Percentiles rank a stretch among this genome's conserved stretches.
Evolutionary conservation across 2,797 vertebrate genomes (phyloP).

Genomic region (Dipus sagitta): DNA sequence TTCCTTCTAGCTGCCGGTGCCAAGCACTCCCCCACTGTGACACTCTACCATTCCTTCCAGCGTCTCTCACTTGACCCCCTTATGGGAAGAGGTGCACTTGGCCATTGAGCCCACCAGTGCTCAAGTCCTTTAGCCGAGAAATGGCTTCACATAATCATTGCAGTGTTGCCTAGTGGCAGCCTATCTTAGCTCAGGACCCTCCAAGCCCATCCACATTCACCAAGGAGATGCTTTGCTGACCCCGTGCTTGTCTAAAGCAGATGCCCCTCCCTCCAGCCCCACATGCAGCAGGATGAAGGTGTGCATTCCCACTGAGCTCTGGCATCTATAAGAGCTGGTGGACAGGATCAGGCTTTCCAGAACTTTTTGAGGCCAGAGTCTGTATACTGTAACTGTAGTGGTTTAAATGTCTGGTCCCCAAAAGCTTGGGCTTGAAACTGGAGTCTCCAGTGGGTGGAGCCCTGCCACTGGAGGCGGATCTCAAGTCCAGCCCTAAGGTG

Average conservation of each 20-base stretch:
- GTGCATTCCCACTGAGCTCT: neutral
- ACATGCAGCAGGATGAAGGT: neutral
- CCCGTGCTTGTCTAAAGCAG: neutral
- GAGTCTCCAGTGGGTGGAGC: no score
- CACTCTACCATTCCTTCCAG: neutral
- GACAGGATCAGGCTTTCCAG: neutral
- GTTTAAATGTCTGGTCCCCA: neutral
- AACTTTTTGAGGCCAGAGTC: neutral
- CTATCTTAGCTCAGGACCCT: neutral
- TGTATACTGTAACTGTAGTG: neutral
- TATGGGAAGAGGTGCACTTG: neutral
- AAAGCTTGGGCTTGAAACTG: no score
- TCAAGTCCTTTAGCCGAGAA: neutral
- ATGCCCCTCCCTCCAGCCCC: neutral
- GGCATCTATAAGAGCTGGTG: neutral
- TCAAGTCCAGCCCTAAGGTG: no score
- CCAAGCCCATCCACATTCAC: neutral
- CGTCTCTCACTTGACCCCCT: rapidly evolving
- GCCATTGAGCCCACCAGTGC: neutral
- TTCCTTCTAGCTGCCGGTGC: neutral
- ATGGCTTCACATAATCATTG: rapidly evolving
- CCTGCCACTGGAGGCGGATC: no score
- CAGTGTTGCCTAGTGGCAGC: neutral
- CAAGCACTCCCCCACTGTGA: rapidly evolving
- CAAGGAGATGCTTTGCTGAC: neutral